phyloP scores from a whole-genome alignment of 2,113 vertebrate species.

The Hippocampus zosterae region DNA sequence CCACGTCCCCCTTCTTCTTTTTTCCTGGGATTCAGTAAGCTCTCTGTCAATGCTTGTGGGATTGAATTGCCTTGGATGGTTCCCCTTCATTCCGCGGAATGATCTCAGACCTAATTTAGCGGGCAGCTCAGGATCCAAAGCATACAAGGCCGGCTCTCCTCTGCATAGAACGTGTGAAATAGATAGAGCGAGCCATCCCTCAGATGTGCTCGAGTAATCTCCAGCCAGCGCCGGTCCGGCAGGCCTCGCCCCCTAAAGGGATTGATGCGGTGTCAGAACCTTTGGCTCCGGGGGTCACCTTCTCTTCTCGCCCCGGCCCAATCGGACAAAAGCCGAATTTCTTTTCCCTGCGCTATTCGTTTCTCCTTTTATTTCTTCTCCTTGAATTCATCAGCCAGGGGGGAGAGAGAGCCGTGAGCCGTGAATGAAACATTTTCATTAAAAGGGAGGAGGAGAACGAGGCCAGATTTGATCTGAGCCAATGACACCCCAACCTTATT shows the following conservation, averaged over 20 bases:
- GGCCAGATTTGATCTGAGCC: conserved; percentile 70
- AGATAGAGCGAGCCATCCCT: conserved; percentile 76
- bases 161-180: conserved; percentile 77
- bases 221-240: conserved; percentile 80
- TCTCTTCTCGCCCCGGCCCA: conserved; percentile 83
- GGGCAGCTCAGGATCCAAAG: conserved; percentile 76
- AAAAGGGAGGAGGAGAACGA: conserved; percentile 77
- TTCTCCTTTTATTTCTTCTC: conserved; percentile 67
- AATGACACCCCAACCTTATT: conserved; percentile 65
- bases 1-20: conserved; percentile 39
- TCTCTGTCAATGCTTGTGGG: conserved; percentile 73
- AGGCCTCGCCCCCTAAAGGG: conserved; percentile 91
- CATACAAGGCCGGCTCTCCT: conserved; percentile 69
- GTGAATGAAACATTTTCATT: conserved; percentile 93
- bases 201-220: conserved; percentile 94
- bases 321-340: conserved; percentile 83
- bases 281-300: conserved; percentile 88
- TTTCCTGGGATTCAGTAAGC: conserved; percentile 66
- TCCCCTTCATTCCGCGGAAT: conserved; percentile 75
- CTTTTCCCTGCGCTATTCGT: conserved; percentile 66
- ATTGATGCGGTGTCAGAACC: conserved; percentile 97
- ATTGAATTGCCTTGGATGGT: conserved; percentile 70
- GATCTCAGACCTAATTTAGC: conserved; percentile 83
- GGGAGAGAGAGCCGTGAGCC: conserved; percentile 72
- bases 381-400: conserved; percentile 80